phyloP scores from a whole-genome alignment of 2,888 invertebrate genomes.

The Hemithea aestivaria region DNA sequence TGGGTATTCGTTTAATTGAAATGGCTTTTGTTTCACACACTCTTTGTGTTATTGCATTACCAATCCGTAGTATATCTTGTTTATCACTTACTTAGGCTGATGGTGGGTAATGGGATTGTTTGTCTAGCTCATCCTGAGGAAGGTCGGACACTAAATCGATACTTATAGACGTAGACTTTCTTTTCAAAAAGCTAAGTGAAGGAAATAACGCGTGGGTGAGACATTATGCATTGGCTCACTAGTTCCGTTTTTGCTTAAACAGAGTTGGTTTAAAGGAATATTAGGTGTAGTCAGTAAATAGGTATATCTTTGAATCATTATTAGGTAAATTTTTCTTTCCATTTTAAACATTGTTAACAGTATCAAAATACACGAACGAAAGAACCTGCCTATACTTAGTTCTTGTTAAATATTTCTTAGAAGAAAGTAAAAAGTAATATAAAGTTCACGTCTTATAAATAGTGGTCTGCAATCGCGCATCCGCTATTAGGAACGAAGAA shows the following conservation, averaged over 20 bases:
- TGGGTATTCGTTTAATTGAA: conserved; percentile 31
- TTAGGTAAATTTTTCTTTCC: not conserved
- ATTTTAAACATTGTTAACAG: too few species aligned
- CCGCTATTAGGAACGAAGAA: conserved; percentile 10
- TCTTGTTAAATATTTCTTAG: too few species aligned
- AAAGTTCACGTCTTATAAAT: too few species aligned
- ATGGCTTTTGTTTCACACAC: conserved; percentile 23
- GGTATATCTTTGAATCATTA: too few species aligned
- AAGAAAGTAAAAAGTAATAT: too few species aligned
- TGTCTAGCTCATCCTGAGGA: conserved; percentile 18
- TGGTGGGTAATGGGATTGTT: conserved; percentile 25
- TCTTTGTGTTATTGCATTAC: conserved; percentile 26
- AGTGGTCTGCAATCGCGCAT: conserved; percentile 1
- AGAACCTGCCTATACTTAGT: too few species aligned
- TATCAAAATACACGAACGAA: too few species aligned
- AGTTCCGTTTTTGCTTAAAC: too few species aligned
- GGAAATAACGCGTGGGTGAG: conserved; percentile 2
- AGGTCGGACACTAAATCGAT: conserved; percentile 16
- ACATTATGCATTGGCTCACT: too few species aligned
- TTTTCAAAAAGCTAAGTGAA: conserved; percentile 9
- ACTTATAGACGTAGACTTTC: conserved; percentile 12
- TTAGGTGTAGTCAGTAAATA: too few species aligned
- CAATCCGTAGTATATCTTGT: conserved; percentile 21
- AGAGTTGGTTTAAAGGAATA: too few species aligned
- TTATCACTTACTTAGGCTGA: conserved; percentile 19